Base-by-base conservation (phyloP, 2,888 invertebrate species). In the Apamea sordens region DNA sequence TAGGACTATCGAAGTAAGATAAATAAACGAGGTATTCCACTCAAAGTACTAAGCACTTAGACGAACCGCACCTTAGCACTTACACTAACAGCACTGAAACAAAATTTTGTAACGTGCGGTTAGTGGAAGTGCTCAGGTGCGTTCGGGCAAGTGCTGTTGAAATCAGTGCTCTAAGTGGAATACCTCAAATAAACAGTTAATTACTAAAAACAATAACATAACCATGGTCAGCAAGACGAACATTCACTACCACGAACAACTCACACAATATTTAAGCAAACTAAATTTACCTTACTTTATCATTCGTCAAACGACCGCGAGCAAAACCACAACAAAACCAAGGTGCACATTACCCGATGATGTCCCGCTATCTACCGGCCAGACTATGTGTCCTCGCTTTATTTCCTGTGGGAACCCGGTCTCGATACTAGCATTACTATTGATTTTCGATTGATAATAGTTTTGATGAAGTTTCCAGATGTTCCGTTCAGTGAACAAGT, bases 401-500 rank as follows among this genome's bases (percentile, higher is more conserved):
- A 88, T 85, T 88, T 86, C 86, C 87, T 83, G 78, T 68, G 72
- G 76, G 72, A 71, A 70, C n/a, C 69, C 65, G 36, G 36, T 28
- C 47, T 76, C 47, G 50, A 56, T 68, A 77, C 71, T n/a, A 72
- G 44, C 36, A 8, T 83, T 77, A 86, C 83, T 81, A 86, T 82
- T 79, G 80, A 74, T 83, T 86, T 79, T 88, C 83, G 85, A 87
- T 82, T 76, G 72, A 59, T 74, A 77, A 65, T 79, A 67, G 71
- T 72, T 73, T 68, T 63, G 74, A 68, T 61, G 59, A 53, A 69
- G 18, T 18, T 71, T 75, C 63, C 63, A 63, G 81, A 56, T 69
- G 41, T n/a, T 71, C 13, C 41, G 32, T 41, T 56, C 41, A 15
- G 64, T 56, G 70, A 82, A 73, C 68, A 61, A 32, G 63, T 73